Evolutionary conservation across 2,797 vertebrate species (phyloP).

Genomic region (Tarsius wallacei): DNA sequence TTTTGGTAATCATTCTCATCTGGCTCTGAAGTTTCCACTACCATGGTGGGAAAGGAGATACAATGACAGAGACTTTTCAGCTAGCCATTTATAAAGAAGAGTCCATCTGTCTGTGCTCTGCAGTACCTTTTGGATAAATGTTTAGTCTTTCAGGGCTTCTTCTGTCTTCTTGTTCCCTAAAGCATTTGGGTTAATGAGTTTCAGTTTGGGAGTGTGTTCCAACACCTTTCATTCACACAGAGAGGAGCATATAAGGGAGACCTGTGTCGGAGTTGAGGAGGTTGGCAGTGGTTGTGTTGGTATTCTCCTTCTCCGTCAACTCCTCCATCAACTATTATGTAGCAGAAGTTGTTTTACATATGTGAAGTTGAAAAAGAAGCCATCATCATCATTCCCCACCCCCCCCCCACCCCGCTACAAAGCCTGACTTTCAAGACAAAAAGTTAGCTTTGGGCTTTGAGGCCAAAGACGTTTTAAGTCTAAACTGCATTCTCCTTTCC

Average conservation of each 20-base stretch:
- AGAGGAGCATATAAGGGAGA: background rate
- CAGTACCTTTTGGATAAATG: background rate
- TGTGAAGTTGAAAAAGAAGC: slow-evolving; percentile 29
- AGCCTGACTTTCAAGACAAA: background rate
- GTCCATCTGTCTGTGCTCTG: background rate
- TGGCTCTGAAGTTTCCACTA: background rate
- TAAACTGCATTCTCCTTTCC: background rate
- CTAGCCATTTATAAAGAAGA: background rate
- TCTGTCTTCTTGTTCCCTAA: background rate
- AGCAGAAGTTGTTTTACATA: background rate
- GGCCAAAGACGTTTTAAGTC: slow-evolving; percentile 2
- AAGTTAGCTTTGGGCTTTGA: background rate
- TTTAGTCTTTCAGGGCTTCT: background rate
- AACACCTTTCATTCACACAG: background rate
- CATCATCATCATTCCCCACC: too few species aligned
- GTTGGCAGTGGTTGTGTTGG: background rate
- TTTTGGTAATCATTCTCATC: background rate
- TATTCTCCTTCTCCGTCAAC: background rate
- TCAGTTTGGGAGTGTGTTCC: background rate
- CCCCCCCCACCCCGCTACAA: too few species aligned
- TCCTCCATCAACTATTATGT: background rate
- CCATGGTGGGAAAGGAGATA: background rate
- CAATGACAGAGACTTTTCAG: background rate
- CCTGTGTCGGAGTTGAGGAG: background rate
- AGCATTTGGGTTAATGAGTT: slow-evolving; percentile 5